Base-by-base conservation (phyloP, 2,113 vertebrate genomes). In the Ia io region DNA sequence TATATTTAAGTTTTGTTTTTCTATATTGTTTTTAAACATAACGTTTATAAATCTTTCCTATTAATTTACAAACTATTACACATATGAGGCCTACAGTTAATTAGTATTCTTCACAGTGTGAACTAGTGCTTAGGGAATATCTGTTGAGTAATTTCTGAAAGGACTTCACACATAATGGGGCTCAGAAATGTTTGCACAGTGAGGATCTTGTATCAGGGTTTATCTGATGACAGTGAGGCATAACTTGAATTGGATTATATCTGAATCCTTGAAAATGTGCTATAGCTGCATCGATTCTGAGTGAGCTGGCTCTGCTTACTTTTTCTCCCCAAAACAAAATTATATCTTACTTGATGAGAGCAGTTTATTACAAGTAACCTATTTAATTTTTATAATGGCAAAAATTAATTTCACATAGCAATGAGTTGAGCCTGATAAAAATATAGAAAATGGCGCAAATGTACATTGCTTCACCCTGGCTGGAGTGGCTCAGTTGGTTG, bases 111-210 rank as follows among this genome's bases (percentile, higher is more conserved):
- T 84, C 37, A 47, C 5, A 32, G n/a, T 42, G 73, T 95, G 84
- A 88, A 82, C 32, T 12, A 80, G 23, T 32, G 59, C 40, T 37
- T 82, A 85, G 35, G 10, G 90, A 73, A 78, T 63, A n/a, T 51
- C 78, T 67, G 37, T 25, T 40, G n/a, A 83, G n/a, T 93, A 84
- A 84, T 93, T 90, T 90, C 53, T 94, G 40, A 91, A 90, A 78
- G 47, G 35, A 84, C 8, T 92, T 86, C 88, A 56, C 40, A 74
- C n/a, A 44, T 37, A 83, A 40, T 4, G 74, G 28, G 30, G 17
- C 40, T 88, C 71, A 56, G 47, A 89, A 77, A 74, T 18, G 7
- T 96, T 84, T 70, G 49, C 49, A 83, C 35, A 73, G 30, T 23
- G 80, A 47, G 73, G 76, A 63, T 86, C 35, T 44, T 88, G 3